A percentile compares a stretch with the other conserved stretches of the same genome.
Evolutionary conservation across 2,113 vertebrate species (phyloP).

Genomic region (Thunnus thynnus): DNA sequence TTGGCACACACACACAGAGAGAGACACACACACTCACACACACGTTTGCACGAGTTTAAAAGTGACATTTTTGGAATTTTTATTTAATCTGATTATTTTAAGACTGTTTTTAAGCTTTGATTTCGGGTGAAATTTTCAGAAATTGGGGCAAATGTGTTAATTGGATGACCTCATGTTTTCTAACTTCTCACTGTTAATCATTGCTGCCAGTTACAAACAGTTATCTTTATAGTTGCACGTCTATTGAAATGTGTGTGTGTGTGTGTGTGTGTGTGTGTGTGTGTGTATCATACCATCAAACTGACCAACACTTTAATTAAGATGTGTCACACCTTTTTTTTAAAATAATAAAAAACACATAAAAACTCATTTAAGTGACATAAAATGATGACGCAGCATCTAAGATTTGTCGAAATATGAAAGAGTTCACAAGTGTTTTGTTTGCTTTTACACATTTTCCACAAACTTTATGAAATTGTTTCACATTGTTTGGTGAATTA

Average conservation of each 20-base stretch:
- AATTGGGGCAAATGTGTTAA: not conserved
- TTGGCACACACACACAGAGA: constrained; percentile 8
- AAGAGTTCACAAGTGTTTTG: constrained; percentile 29
- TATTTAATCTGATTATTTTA: not conserved
- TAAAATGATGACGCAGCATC: not conserved
- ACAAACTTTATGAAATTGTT: not conserved
- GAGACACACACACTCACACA: constrained; percentile 9
- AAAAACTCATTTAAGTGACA: not conserved
- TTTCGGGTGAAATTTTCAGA: too few species aligned
- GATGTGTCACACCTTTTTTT: not conserved
- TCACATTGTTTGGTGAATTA: not conserved
- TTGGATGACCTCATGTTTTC: not conserved
- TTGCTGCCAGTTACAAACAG: too few species aligned
- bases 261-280: not conserved
- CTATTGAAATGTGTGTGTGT: too few species aligned
- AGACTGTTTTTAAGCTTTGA: not conserved
- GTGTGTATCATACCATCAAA: not conserved
- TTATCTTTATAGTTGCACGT: too few species aligned
- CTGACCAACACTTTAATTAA: not conserved
- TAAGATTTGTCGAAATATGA: fast-evolving
- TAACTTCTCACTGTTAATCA: not conserved
- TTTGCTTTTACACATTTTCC: not conserved
- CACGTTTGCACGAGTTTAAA: too few species aligned
- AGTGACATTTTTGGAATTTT: not conserved
- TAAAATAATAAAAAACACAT: not conserved